A percentile compares a stretch with the other conserved stretches of the same genome.
Conservation (phyloP, 2,113 vertebrate genomes). For the Oryzias melastigma region DNA sequence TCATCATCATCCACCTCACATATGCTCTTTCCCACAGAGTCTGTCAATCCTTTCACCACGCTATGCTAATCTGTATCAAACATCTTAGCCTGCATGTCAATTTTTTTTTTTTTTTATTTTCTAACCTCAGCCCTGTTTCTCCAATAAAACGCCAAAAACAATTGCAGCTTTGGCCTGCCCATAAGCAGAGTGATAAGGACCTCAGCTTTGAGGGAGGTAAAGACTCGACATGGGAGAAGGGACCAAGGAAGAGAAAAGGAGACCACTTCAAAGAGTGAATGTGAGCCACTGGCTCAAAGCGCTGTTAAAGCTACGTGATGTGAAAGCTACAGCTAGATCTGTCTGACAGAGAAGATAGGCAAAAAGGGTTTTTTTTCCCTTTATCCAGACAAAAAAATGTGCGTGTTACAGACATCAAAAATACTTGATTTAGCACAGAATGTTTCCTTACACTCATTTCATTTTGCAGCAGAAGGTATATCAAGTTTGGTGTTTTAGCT, state of each 20-base stretch:
- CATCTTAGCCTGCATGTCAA: conserved; percentile 16
- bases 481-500: no score
- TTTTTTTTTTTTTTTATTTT: conserved; percentile 19
- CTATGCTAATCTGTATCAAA: conserved; percentile 26
- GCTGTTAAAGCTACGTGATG: conserved; percentile 49
- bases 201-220: conserved; percentile 51
- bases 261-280: conserved; percentile 64
- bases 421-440: no score
- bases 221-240: conserved; percentile 45
- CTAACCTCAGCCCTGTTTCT: conserved; percentile 36
- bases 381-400: conserved; percentile 24
- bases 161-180: conserved; percentile 51
- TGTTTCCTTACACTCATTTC: no score
- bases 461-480: no score
- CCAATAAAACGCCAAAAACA: conserved; percentile 42
- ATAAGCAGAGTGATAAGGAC: conserved; percentile 41
- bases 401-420: no score
- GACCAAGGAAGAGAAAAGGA: conserved; percentile 41
- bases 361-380: conserved; percentile 39
- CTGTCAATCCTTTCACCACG: conserved; percentile 1
- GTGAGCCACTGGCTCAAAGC: conserved; percentile 61
- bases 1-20: conserved; percentile 11
- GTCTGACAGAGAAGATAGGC: conserved; percentile 46
- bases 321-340: conserved; percentile 62
- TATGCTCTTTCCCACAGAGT: neutral